Evolutionary conservation across 1,140 invertebrate genomes (phyloP), one percentile per base, ranked within the genome.

Genomic region (Drosophila guanche): DNA sequence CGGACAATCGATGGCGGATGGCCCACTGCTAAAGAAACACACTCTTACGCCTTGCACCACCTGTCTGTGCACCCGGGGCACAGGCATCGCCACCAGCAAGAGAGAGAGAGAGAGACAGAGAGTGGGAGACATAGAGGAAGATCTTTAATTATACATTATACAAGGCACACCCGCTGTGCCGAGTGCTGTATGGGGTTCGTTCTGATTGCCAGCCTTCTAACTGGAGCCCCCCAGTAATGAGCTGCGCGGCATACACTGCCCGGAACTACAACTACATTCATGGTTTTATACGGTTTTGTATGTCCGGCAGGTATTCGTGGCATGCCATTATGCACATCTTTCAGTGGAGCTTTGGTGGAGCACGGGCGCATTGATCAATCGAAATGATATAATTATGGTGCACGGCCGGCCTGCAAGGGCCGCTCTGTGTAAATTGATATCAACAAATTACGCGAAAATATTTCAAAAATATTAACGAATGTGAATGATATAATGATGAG

Each of bases 391-490:
- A 88, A 88, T 88, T 88, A 88, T 88, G 79, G 70, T 22, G 60
- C 45, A 54, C 41, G 53, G 29, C 40, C 37, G 50, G 45, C 22
- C 50, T 25, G 14, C 16, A 74, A 58, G 60, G 16, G 54, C 60
- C 61, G 51, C 75, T 74, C 62, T 86, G 81, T 86, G 83, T 88
- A 88, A 88, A 88, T 88, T 88, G 83, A 88, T 88, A 88, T 88
- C 84, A 88, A 88, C 75, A 88, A 88, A 83, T 88, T 88, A 88
- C 83, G 83, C 83, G 78, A 88, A 88, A 88, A 88, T 71, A 88
- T 88, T 88, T 88, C 78, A 76, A 83, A 88, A 88, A 88, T 88
- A 88, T 88, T 88, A 88, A 88, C 83, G 83, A 86, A 85, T 85
- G 81, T 67, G 83, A 81, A 70, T 85, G 81, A 86, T 85, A 86